phyloP scores from a whole-genome alignment of 2,113 vertebrate genomes.

The Xerus inauris region DNA sequence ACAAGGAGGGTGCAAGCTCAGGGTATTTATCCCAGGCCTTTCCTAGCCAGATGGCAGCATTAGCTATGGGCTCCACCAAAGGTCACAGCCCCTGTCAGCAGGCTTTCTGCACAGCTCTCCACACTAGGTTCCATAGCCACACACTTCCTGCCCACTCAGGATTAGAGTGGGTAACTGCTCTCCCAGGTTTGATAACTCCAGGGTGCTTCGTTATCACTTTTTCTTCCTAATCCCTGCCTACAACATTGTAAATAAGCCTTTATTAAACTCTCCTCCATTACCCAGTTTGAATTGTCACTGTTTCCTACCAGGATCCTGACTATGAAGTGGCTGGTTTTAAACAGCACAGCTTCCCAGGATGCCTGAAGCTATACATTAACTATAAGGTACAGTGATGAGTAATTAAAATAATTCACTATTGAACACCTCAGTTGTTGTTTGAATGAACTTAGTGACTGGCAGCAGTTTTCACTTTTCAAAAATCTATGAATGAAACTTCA shows the following conservation, averaged over 20 bases:
- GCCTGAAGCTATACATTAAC: not conserved
- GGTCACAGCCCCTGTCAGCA: not conserved
- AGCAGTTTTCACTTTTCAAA: constrained; percentile 31
- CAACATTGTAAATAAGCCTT: not conserved
- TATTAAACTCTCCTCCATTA: not conserved
- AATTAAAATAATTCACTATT: constrained; percentile 13
- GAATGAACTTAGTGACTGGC: constrained; percentile 8
- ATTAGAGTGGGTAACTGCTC: not conserved
- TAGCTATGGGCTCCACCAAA: not conserved
- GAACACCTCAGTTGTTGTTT: not conserved
- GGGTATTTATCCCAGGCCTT: not conserved
- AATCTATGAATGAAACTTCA: not conserved
- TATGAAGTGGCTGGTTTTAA: not conserved
- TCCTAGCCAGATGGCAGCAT: not conserved
- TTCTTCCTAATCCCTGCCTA: not conserved
- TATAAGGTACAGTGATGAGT: not conserved
- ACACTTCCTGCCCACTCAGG: accelerated
- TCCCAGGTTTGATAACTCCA: not conserved
- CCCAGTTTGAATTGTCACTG: not conserved
- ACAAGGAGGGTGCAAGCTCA: not conserved
- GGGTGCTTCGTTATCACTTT: not conserved
- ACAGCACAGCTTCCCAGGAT: not conserved
- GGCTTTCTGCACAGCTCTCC: not conserved
- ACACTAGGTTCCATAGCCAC: not conserved
- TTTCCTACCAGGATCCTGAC: not conserved